phyloP scores from a whole-genome alignment of 2,113 vertebrate species.

The Neofelis nebulosa region DNA sequence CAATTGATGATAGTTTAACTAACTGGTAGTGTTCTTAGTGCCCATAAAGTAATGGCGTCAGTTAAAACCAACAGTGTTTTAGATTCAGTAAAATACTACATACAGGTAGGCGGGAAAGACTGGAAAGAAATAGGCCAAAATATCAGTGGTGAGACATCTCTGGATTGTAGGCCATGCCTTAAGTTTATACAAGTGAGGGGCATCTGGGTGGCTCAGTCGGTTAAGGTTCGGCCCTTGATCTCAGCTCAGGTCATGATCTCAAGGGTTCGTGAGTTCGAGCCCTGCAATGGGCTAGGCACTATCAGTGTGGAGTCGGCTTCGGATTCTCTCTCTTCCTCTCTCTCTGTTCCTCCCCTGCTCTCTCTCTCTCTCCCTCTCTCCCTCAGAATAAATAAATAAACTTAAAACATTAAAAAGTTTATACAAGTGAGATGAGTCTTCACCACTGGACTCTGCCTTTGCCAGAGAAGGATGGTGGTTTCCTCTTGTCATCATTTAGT shows the following conservation, averaged over 20 bases:
- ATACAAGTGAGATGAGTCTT: background rate
- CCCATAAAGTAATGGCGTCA: background rate
- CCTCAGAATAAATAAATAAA: too few relatives aligned
- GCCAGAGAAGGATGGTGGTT: background rate
- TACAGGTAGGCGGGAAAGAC: background rate
- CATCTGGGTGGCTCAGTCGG: too few relatives aligned
- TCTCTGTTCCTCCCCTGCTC: too few relatives aligned
- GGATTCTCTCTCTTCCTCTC: too few relatives aligned
- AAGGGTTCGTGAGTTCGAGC: too few relatives aligned
- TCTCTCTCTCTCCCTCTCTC: too few relatives aligned
- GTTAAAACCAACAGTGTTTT: background rate
- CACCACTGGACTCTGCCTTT: background rate
- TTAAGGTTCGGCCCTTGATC: too few relatives aligned
- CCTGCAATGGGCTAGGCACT: too few relatives aligned
- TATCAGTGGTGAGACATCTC: too few relatives aligned
- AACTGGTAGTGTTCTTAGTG: background rate
- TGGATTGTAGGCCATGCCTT: background rate
- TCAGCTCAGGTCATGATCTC: too few relatives aligned
- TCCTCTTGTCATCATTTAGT: background rate
- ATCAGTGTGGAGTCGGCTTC: too few relatives aligned
- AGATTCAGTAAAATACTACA: background rate
- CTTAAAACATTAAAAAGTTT: too few relatives aligned
- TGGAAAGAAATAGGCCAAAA: background rate
- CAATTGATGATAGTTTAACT: background rate
- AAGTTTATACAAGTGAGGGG: background rate